These are phyloP conservation scores for Neoaliturus tenellus DNA, from an alignment of 2,888 invertebrate genomes.

Conservation along the genomic window DNA sequence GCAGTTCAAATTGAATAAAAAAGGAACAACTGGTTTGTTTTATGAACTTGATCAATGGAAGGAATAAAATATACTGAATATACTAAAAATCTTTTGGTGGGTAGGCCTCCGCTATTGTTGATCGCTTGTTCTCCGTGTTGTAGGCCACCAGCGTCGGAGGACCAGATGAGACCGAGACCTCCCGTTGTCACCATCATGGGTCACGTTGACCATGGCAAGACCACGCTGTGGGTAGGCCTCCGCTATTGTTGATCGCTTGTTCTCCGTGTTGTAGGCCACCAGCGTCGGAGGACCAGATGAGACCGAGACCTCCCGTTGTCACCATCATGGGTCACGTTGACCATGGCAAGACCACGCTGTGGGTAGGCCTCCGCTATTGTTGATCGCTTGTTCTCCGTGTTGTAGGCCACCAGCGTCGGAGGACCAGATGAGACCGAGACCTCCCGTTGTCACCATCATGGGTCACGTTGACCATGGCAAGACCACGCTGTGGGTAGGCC, in stretches of 20 bases:
- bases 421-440: conserved; percentile 81
- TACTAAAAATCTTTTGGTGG: no score
- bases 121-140: background rate
- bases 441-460: conserved; percentile 99
- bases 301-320: conserved; percentile 92
- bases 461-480: conserved; percentile 99
- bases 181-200: conserved; percentile 99
- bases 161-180: conserved; percentile 83
- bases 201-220: conserved; percentile 99
- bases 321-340: conserved; percentile 99
- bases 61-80: no score
- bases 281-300: conserved; percentile 79
- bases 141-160: conserved; percentile 80
- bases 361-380: no score
- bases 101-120: no score
- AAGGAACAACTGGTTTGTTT: no score
- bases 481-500: no score
- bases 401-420: conserved; percentile 79
- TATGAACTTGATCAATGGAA: no score
- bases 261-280: conserved; percentile 74
- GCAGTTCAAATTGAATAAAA: no score
- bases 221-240: no score
- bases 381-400: background rate
- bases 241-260: no score
- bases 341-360: conserved; percentile 99